Evolutionary conservation across 2,113 vertebrate species (phyloP).

Genomic region (Passerina amoena): DNA sequence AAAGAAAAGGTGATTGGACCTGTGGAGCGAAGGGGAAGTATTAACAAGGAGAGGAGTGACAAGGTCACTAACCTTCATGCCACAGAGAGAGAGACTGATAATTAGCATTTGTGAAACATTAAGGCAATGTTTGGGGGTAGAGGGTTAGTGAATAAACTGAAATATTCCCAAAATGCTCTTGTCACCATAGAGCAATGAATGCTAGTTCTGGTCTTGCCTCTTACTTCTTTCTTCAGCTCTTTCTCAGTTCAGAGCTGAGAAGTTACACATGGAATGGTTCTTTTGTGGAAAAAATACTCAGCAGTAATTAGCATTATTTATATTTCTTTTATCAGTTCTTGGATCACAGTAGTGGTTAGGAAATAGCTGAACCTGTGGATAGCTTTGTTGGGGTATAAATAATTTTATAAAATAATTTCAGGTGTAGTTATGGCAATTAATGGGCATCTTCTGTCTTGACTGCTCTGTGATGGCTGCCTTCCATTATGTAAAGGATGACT

Average conservation of each 20-base stretch:
- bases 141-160: background rate
- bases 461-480: background rate
- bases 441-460: background rate
- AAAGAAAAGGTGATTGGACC: conserved; percentile 46
- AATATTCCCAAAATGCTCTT: background rate
- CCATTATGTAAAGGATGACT: background rate
- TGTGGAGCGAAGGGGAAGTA: background rate
- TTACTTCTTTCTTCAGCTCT: background rate
- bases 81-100: background rate
- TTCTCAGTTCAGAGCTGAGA: background rate
- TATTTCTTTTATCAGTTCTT: background rate
- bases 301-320: background rate
- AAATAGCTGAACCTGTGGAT: background rate
- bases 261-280: background rate
- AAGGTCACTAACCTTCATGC: background rate
- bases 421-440: background rate
- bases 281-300: background rate
- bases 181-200: background rate
- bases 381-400: background rate
- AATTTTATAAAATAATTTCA: background rate
- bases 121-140: conserved; percentile 16
- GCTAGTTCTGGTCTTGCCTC: background rate
- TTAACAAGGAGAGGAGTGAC: conserved; percentile 44
- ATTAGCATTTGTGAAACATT: conserved; percentile 37
- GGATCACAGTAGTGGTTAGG: background rate